Base-by-base conservation (phyloP, 2,888 invertebrate genomes). In the Plagodis pulveraria region DNA sequence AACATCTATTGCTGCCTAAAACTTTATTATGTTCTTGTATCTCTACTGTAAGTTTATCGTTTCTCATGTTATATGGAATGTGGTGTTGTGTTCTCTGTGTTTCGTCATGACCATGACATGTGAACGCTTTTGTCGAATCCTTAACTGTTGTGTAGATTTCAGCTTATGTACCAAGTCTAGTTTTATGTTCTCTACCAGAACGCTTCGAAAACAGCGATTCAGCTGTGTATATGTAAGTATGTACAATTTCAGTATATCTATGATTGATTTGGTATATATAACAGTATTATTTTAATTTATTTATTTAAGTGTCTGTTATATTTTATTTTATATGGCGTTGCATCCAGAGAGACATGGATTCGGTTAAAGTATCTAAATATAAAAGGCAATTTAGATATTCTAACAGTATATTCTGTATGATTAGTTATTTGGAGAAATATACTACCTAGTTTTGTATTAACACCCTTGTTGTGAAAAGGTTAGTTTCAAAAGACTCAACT, bases 1-100 rank as follows among this genome's bases (percentile, higher is more conserved):
- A 92, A 92, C 92, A 92, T 92, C 92, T 92, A 89, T 89, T 76
- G 78, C 76, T 83, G 74, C 57, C 50, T 76, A 11, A 41, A 40
- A 40, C 36, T 6, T 36, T 36, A 36, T 11, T 40, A 10, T 40
- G 8, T 10, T 10, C 40, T 40, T 10, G 5, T 40, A 5, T 10
- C 2, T 10, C 10, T 40, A 43, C 44, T 77, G 70, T 70, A 71
- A 61, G 71, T 70, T 80, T 63, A 68, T 81, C 81, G 81, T 75
- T 78, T 78, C 79, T 81, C 74, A 78, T 71, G 74, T 81, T 69
- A 81, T 78, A 77, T 83, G 83, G 82, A 80, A 82, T 87, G 90
- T 89, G 87, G 89, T 90, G 88, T 89, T 89, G 88, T 90, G 89
- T 86, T 76, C 74, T 73, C 66, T 75, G 81, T 77, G 80, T 81